Conservation (phyloP, 2,888 invertebrate species). For the Hirtodrosophila cameraria region DNA sequence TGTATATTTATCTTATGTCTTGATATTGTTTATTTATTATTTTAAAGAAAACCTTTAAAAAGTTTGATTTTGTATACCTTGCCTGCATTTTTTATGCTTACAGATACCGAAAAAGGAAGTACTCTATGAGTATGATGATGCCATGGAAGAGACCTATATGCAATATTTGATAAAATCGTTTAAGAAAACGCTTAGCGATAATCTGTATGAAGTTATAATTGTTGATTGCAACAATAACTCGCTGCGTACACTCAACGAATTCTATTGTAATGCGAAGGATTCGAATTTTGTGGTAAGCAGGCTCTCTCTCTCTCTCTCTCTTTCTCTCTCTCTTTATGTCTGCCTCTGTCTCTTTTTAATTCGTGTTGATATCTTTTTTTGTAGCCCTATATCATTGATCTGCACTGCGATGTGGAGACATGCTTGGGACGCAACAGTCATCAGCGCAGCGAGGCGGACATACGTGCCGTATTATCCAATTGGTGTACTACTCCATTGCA, state of each 20-base stretch:
- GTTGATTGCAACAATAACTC: constrained; percentile 95
- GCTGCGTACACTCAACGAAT: constrained; percentile 92
- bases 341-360: background rate
- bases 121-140: constrained; percentile 92
- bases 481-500: constrained; percentile 93
- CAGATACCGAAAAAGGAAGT: constrained; percentile 85
- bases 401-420: constrained; percentile 91
- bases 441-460: constrained; percentile 90
- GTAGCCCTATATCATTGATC: constrained; percentile 95
- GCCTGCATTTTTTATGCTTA: background rate
- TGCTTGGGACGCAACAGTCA: constrained; percentile 95
- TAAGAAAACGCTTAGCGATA: constrained; percentile 94
- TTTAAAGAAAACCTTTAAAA: too few species aligned
- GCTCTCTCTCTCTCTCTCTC: background rate
- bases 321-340: background rate
- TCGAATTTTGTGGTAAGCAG: constrained; percentile 82
- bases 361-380: constrained; percentile 12
- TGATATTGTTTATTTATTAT: too few species aligned
- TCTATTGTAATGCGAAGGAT: constrained; percentile 92
- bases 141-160: constrained; percentile 92
- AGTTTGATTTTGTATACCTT: too few species aligned
- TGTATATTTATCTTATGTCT: too few species aligned
- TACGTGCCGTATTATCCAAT: constrained; percentile 88
- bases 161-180: constrained; percentile 93
- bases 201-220: constrained; percentile 96